Conservation (phyloP, 2,888 invertebrate genomes). For the Pycnomerus fuliginosus region DNA sequence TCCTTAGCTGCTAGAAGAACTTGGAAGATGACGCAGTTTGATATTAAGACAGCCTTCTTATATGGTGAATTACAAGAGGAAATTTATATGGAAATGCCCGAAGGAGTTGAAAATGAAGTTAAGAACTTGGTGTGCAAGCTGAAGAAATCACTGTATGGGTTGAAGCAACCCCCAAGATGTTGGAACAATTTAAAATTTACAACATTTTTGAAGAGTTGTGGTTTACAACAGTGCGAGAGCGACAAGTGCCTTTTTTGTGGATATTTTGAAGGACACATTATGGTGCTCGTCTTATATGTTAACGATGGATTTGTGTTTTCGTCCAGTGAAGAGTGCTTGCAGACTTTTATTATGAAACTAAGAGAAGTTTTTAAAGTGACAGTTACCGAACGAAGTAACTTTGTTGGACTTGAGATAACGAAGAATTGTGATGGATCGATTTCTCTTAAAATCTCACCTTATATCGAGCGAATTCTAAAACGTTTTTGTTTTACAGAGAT, state of each 20-base stretch:
- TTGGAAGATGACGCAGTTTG: conserved; percentile 26
- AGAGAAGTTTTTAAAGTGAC: too few relatives aligned
- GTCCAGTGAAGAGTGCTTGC: conserved; percentile 1
- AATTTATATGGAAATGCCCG: conserved; percentile 26
- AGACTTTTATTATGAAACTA: background rate
- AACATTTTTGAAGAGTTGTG: conserved; percentile 19
- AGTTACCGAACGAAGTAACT: too few relatives aligned
- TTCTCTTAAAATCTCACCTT: too few relatives aligned
- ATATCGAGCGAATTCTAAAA: too few relatives aligned
- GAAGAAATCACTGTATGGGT: conserved; percentile 40
- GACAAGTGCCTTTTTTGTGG: conserved; percentile 34
- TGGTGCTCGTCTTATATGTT: conserved; percentile 40
- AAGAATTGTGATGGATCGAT: too few relatives aligned
- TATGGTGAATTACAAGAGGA: conserved; percentile 28
- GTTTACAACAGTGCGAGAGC: conserved; percentile 29
- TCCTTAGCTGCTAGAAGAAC: conserved; percentile 20
- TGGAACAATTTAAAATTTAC: conserved; percentile 40
- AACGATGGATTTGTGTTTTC: conserved; percentile 39
- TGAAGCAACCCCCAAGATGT: conserved; percentile 42
- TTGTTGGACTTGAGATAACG: too few relatives aligned
- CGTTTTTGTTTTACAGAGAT: too few relatives aligned
- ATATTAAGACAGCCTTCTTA: conserved; percentile 32
- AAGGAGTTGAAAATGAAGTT: conserved; percentile 29
- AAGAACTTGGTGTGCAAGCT: conserved; percentile 35
- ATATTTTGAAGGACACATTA: conserved; percentile 6